phyloP scores from a whole-genome alignment of 2,113 vertebrate genomes.

The Fulmarus glacialis region DNA sequence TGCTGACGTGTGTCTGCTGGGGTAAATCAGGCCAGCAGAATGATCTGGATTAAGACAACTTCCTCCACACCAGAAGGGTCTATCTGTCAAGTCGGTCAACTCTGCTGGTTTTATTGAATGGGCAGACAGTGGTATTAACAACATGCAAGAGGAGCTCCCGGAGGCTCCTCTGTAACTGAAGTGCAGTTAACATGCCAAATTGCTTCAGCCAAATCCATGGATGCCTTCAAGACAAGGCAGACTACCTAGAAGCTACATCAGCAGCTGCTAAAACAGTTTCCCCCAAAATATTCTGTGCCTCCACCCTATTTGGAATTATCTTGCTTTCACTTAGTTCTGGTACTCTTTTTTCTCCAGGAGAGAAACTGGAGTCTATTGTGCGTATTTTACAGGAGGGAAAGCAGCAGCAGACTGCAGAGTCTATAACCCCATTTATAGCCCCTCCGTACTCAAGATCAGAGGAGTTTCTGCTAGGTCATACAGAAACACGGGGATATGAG shows the following conservation, averaged over 20 bases:
- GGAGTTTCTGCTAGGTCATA: background rate
- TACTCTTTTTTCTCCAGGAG: background rate
- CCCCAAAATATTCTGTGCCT: background rate
- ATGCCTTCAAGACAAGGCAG: background rate
- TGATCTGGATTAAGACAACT: background rate
- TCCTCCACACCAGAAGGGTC: background rate
- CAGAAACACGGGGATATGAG: fast-evolving
- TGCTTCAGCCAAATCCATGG: background rate
- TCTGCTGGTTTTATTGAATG: background rate
- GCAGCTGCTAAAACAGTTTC: background rate
- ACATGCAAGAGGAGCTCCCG: fast-evolving
- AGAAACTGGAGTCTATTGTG: background rate
- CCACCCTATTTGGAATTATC: background rate
- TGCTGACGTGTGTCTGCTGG: fast-evolving
- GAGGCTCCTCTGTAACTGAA: background rate
- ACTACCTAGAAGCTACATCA: background rate
- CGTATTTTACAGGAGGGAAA: background rate
- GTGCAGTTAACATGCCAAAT: background rate
- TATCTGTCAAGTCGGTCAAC: background rate
- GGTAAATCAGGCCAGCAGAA: fast-evolving
- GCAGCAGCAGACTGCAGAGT: too few species aligned
- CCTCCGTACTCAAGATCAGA: background rate
- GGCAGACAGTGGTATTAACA: background rate
- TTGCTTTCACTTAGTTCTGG: background rate
- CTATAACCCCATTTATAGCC: background rate